These are phyloP conservation scores for Mohoua ochrocephala DNA, from an alignment of 2,113 vertebrate genomes.

Conservation along the genomic window DNA sequence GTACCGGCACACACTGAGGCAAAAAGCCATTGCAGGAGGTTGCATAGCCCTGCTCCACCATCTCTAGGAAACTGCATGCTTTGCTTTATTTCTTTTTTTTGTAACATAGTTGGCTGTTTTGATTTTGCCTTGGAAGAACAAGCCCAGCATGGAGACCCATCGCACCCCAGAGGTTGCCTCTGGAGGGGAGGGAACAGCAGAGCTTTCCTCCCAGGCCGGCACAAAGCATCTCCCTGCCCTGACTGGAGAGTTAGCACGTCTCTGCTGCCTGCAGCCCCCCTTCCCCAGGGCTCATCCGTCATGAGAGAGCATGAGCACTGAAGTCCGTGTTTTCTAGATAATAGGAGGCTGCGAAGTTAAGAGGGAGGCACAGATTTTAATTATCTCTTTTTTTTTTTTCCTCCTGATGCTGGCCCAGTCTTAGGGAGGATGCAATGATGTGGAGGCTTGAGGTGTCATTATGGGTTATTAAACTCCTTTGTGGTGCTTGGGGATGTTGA, in stretches of 20 bases:
- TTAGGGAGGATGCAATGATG: background rate
- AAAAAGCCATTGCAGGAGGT: background rate
- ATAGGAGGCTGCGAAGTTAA: background rate
- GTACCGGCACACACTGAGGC: background rate
- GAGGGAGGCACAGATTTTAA: background rate
- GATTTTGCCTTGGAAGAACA: background rate
- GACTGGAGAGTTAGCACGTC: background rate
- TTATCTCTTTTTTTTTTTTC: background rate
- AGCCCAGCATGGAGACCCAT: rapidly evolving
- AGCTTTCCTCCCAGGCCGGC: background rate
- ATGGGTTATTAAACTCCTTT: constrained; percentile 59
- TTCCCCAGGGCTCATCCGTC: background rate
- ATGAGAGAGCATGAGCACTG: rapidly evolving
- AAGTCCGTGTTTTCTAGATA: background rate
- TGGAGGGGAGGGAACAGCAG: background rate
- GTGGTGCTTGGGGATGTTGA: background rate
- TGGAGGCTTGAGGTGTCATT: constrained; percentile 38
- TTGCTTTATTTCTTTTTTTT: background rate
- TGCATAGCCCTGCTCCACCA: background rate
- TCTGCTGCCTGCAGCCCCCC: background rate
- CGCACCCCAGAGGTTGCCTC: background rate
- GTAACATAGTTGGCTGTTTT: rapidly evolving
- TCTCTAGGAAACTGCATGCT: background rate
- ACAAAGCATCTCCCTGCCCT: background rate
- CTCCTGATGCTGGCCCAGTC: background rate